Evolutionary conservation across 2,888 invertebrate genomes (phyloP).

Genomic region (Rhingia campestris): DNA sequence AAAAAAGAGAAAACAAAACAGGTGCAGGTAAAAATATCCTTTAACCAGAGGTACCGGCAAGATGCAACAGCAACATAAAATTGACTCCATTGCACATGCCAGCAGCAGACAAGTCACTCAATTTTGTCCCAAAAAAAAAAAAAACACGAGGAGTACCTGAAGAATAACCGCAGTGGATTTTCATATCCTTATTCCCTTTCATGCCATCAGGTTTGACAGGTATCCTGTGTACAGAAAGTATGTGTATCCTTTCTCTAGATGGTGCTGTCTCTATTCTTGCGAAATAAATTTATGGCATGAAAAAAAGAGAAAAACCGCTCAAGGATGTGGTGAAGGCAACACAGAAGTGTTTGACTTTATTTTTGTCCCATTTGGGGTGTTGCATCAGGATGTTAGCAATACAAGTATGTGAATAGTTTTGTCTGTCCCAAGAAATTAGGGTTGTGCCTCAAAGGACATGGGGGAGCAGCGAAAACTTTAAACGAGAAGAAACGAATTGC

Average conservation of each 20-base stretch:
- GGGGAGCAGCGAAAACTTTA: slow-evolving; percentile 14
- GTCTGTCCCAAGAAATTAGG: slow-evolving; percentile 41
- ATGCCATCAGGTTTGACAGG: slow-evolving; percentile 59
- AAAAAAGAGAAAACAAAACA: slow-evolving; percentile 48
- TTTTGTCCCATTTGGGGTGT: slow-evolving; percentile 42
- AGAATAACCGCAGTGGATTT: slow-evolving; percentile 62
- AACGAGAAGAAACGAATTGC: slow-evolving; percentile 18
- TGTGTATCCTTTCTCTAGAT: too few relatives aligned
- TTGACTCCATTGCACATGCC: slow-evolving; percentile 49
- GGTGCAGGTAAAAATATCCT: slow-evolving; percentile 53
- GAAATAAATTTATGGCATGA: slow-evolving; percentile 36
- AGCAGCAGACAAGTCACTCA: slow-evolving; percentile 54
- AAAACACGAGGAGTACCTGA: slow-evolving; percentile 17
- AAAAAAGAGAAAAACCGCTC: not conserved
- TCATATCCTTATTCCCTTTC: slow-evolving; percentile 49
- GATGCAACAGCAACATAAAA: slow-evolving; percentile 42
- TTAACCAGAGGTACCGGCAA: slow-evolving; percentile 18
- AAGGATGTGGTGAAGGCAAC: slow-evolving; percentile 6
- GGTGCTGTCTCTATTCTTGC: not conserved
- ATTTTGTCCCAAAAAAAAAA: slow-evolving; percentile 17
- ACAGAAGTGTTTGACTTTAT: slow-evolving; percentile 35
- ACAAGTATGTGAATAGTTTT: slow-evolving; percentile 17
- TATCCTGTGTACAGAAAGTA: slow-evolving; percentile 25
- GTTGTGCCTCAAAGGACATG: slow-evolving; percentile 32
- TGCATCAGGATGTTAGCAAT: slow-evolving; percentile 22